phyloP scores from a whole-genome alignment of 2,113 vertebrate genomes.

The Hiodon alosoides region DNA sequence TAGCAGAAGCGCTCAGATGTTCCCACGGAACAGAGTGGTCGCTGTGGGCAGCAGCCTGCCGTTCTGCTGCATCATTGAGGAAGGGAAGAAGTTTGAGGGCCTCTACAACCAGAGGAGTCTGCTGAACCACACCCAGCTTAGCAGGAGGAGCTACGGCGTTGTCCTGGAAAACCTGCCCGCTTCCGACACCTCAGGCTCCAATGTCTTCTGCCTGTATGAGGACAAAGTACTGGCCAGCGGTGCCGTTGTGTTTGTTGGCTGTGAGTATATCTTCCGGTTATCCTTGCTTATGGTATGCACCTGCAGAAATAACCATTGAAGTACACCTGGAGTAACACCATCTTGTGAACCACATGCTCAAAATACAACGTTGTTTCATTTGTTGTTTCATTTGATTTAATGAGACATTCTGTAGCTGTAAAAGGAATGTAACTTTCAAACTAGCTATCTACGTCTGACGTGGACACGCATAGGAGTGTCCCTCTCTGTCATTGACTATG shows the following conservation, averaged over 20 bases:
- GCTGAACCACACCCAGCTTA: conserved; percentile 43
- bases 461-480: background rate
- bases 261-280: conserved; percentile 49
- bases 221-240: conserved; percentile 26
- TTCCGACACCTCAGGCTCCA: conserved; percentile 34
- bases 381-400: no score
- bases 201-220: conserved; percentile 35
- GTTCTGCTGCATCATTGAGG: conserved; percentile 13
- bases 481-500: no score
- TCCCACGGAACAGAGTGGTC: conserved; percentile 40
- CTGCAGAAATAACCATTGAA: background rate
- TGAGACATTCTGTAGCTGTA: no score
- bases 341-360: background rate
- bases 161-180: conserved; percentile 32
- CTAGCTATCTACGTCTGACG: no score
- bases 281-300: background rate
- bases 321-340: background rate
- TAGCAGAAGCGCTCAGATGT: conserved; percentile 12
- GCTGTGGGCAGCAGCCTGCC: background rate
- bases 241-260: conserved; percentile 58
- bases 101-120: background rate
- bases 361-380: no score
- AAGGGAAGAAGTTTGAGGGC: conserved; percentile 11
- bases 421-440: no score
- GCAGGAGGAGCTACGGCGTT: conserved; percentile 48